Percentiles rank a stretch among this genome's conserved stretches.
These are phyloP conservation scores for Microtus montanus DNA, from an alignment of 2,113 vertebrate species.

Conservation along the genomic window DNA sequence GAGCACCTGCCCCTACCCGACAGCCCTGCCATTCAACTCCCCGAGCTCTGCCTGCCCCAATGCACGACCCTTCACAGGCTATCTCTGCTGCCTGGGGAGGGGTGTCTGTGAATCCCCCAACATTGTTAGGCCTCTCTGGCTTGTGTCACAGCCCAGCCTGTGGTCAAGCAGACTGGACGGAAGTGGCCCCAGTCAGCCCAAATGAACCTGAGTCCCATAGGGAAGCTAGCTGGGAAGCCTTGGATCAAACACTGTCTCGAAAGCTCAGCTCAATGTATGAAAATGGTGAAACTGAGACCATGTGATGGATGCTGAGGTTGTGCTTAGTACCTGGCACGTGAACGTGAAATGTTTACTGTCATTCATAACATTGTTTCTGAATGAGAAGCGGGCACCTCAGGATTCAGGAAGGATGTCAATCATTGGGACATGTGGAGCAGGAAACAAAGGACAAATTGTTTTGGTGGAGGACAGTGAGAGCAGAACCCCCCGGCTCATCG, in stretches of 20 bases:
- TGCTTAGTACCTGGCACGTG: accelerated
- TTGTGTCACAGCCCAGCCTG: neutral
- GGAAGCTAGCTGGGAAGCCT: neutral
- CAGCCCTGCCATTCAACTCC: neutral
- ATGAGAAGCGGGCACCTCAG: neutral
- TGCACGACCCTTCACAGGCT: neutral
- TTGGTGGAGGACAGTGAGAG: neutral
- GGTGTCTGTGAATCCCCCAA: neutral
- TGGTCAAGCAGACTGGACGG: neutral
- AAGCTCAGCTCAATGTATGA: neutral
- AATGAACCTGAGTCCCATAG: accelerated
- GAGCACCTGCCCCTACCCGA: too few relatives aligned
- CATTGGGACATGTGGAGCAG: neutral
- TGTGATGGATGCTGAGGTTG: accelerated
- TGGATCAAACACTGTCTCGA: neutral
- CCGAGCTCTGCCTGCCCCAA: neutral
- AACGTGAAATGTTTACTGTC: neutral
- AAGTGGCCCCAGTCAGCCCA: neutral
- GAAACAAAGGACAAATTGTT: neutral
- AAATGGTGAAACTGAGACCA: neutral
- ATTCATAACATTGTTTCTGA: neutral
- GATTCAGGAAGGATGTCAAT: neutral
- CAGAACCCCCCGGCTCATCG: neutral
- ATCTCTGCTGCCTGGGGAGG: neutral
- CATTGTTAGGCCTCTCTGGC: neutral